Evolutionary conservation across 2,888 invertebrate genomes (phyloP).

Genomic region (Agriopis leucophaearia): DNA sequence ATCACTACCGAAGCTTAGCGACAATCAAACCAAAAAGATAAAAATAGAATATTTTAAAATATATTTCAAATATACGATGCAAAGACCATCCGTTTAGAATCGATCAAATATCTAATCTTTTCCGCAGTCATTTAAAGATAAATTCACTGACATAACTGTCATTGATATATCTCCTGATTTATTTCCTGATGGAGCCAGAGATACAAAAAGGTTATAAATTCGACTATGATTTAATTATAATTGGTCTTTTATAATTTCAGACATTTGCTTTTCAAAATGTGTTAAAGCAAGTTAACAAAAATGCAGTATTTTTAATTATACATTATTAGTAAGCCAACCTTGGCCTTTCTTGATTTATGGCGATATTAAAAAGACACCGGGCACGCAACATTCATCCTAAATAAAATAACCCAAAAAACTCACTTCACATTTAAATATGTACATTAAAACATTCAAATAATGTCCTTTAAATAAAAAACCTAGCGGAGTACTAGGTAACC

Average conservation of each 20-base stretch:
- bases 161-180: neutral
- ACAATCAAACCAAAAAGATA: neutral
- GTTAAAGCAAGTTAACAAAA: no score
- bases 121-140: constrained; percentile 13
- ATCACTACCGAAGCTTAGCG: constrained; percentile 3
- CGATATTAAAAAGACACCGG: neutral
- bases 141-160: neutral
- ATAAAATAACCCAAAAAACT: no score
- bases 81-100: neutral
- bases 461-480: no score
- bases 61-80: no score
- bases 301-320: neutral
- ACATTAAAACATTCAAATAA: no score
- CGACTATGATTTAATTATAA: neutral
- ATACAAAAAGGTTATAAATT: neutral
- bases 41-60: neutral
- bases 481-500: no score
- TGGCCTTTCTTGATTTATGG: neutral
- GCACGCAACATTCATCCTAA: no score
- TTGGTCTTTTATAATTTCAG: neutral
- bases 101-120: neutral
- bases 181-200: no score
- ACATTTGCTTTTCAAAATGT: no score
- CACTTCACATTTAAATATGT: no score
- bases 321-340: neutral